Base-by-base conservation (phyloP, 1,140 invertebrate species). In the Planococcus citri region DNA sequence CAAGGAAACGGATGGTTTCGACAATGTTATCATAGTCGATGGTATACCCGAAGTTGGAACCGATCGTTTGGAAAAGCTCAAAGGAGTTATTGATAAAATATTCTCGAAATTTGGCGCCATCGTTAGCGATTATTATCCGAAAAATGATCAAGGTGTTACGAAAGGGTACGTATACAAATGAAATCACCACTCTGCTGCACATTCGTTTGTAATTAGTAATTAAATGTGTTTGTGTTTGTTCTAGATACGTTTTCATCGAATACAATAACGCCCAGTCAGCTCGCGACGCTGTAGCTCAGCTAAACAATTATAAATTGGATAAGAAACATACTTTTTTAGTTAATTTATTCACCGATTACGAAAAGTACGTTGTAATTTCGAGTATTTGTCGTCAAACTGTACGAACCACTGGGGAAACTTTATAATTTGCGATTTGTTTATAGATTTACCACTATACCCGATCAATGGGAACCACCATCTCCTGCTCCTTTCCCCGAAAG, bases 291-390 rank as follows among this genome's bases (percentile, higher is more conserved):
- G 89, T 95, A 0, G 90, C 90, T 76, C 80, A 85, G 27, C 86
- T 88, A 22, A 94, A 99, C 80, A 94, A 95, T 74, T 91, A 95
- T 79, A 95, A 95, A 78, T 84, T 99, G 74, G 97, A 99, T 80
- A 98, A 98, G 76, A 85, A 88, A 68, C 95, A 98, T 75, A 96
- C 92, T 12, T 96, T 99, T 79, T 84, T 89, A 76, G 92, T 98
- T 0, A 98, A 98, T 80, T 81, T 96, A 9, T 96, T 99, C 76
- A 94, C 92, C 1, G 95, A 99, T 78, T 97, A 98, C 80, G 90
- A 94, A 72, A 96, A 94, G 84, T 90, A 80, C 83, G 84, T 38
- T 68, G 1, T 20, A 37, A 57, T 38, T 22, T 21, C 38, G 1
- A 27, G n/a, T 37, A 1, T 41, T 10, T 51, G 22, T 33, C 29